phyloP scores from a whole-genome alignment of 2,113 vertebrate genomes.

The Ciconia stormi region DNA sequence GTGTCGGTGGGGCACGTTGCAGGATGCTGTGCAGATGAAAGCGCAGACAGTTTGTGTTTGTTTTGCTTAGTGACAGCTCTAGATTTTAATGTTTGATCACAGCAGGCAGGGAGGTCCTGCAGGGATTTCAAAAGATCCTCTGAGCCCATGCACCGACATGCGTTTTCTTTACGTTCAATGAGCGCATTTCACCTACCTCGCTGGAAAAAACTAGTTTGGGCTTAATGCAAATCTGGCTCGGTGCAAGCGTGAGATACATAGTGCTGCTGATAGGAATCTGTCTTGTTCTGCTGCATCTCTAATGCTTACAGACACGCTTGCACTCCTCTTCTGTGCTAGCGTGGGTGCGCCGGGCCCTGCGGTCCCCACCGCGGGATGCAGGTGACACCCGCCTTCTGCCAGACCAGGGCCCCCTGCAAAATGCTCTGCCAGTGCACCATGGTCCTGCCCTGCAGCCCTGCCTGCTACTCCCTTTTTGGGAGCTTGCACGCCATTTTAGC shows the following conservation, averaged over 20 bases:
- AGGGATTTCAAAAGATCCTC: conserved; percentile 21
- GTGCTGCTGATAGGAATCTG: not conserved
- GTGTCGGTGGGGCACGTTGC: not conserved
- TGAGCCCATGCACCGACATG: not conserved
- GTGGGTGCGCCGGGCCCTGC: accelerated
- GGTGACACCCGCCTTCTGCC: not conserved
- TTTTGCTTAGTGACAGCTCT: conserved; percentile 40
- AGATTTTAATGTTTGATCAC: conserved; percentile 39
- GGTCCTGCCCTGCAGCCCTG: not conserved
- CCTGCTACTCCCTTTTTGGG: not conserved
- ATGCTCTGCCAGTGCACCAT: accelerated
- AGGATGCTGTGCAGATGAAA: conserved; percentile 2
- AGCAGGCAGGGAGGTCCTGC: conserved; percentile 54
- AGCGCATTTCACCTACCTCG: not conserved
- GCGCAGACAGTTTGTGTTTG: not conserved
- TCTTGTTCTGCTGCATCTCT: not conserved
- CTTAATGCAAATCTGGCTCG: not conserved
- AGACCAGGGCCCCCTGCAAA: not conserved
- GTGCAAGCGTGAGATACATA: not conserved
- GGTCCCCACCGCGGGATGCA: accelerated
- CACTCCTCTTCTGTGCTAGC: not conserved
- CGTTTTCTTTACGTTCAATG: not conserved
- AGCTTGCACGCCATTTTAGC: accelerated
- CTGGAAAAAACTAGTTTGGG: not conserved
- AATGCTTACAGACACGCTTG: accelerated